Conservation (phyloP, 2,888 invertebrate species). For the Macaria notata region DNA sequence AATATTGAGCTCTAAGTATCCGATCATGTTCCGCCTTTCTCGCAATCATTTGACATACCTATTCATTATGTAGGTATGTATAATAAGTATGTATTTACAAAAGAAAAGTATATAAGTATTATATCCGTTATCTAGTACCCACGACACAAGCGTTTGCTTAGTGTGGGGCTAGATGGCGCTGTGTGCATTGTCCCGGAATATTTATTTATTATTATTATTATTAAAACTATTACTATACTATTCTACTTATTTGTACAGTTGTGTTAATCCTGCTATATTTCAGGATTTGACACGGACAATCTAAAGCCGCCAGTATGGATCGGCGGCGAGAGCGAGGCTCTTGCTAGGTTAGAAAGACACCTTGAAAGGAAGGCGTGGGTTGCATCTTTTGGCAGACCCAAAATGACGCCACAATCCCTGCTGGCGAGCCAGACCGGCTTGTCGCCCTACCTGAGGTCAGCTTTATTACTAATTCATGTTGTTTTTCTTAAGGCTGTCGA, state of each 20-base stretch:
- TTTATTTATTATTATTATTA: not conserved
- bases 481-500: slow-evolving; percentile 3
- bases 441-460: slow-evolving; percentile 88
- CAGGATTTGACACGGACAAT: slow-evolving; percentile 90
- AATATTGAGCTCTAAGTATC: slow-evolving; percentile 1
- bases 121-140: too few species aligned
- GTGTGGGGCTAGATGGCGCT: too few species aligned
- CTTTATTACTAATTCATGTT: slow-evolving; percentile 7
- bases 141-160: too few species aligned
- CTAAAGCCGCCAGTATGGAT: slow-evolving; percentile 88
- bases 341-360: slow-evolving; percentile 88
- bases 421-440: slow-evolving; percentile 92
- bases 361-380: slow-evolving; percentile 94
- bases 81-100: too few species aligned
- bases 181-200: too few species aligned
- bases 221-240: too few species aligned
- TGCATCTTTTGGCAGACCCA: slow-evolving; percentile 93
- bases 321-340: slow-evolving; percentile 89
- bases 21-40: not conserved
- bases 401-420: slow-evolving; percentile 94
- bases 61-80: too few species aligned
- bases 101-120: too few species aligned
- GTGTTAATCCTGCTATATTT: slow-evolving; percentile 11
- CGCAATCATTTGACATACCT: too few species aligned
- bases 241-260: not conserved